Base-by-base conservation (phyloP, 2,797 vertebrate genomes). In the Muraenolepis orangiensis region DNA sequence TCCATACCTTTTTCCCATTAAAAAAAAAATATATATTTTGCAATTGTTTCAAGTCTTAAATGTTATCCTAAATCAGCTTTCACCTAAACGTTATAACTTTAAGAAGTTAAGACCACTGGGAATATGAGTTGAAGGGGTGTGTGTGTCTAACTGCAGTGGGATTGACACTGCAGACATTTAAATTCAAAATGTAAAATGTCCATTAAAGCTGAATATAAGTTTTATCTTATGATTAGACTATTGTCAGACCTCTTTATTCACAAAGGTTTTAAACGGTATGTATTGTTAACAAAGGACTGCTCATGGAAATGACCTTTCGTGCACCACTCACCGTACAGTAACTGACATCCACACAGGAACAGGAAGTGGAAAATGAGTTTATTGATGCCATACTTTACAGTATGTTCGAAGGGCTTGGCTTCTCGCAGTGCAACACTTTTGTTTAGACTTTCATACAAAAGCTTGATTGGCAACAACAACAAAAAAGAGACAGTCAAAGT, bases 291-390 rank as follows among this genome's bases (percentile, higher is more conserved):
- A 51, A 51, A 5, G 12, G 11, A 38, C 7, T 34, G 32, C 32
- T 34, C 32, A 34, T 34, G 32, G 3, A n/a, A 34, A 18, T 42
- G 40, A 46, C 13, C 14, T 16, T 14, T 46, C 3, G 16, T 46
- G 18, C 6, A 12, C 57, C 11, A 23, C 57, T 26, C 38, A 40
- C 34, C 67, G 32, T 20, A 67, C 23, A 73, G 16, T 23, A 61
- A 57, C 0, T 28, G 11, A 40, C 57, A 73, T 18, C 34, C 57
- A 73, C 36, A 74, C 16, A n/a, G n/a, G n/a, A 16, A 30, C 66
- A 57, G 66, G 16, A 80, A 77, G 82, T 89, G 81, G 81, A 84
- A 85, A 90, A 88, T 88, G 74, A 69, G 84, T 94, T 94, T 94
- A 94, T 93, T 94, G 83, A 90, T 83, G 82, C 79, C 81, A n/a